These are phyloP conservation scores for Catotricha subobsoleta DNA, from an alignment of 2,888 invertebrate species.

Conservation along the genomic window DNA sequence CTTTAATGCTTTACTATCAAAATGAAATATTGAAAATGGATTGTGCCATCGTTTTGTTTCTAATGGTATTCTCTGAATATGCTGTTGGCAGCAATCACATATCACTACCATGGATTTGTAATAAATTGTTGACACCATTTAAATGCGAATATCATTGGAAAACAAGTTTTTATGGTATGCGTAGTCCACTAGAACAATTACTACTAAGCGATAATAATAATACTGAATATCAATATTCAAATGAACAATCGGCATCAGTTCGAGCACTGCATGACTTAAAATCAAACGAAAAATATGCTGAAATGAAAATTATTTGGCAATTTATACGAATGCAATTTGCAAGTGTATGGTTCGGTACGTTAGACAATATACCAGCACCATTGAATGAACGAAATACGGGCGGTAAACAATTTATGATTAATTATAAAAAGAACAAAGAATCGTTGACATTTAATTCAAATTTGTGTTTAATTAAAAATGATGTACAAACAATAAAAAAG, in stretches of 20 bases:
- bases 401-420: neutral
- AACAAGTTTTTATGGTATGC: slow-evolving; percentile 1
- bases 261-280: neutral
- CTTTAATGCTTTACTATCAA: slow-evolving; percentile 18
- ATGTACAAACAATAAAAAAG: slow-evolving; percentile 18
- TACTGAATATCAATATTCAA: neutral
- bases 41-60: slow-evolving; percentile 19
- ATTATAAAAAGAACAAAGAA: slow-evolving; percentile 1
- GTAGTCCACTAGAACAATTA: neutral
- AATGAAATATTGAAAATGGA: slow-evolving; percentile 19
- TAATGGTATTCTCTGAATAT: slow-evolving; percentile 17
- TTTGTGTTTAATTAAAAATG: slow-evolving; percentile 16
- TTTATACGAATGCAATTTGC: slow-evolving; percentile 13
- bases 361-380: slow-evolving; percentile 8
- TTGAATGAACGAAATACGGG: slow-evolving; percentile 1
- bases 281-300: neutral
- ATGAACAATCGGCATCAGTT: slow-evolving; percentile 1
- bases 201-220: neutral
- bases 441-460: slow-evolving; percentile 16
- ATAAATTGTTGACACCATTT: slow-evolving; percentile 17
- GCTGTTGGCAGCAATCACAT: slow-evolving; percentile 10
- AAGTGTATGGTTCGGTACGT: slow-evolving; percentile 12
- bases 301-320: slow-evolving; percentile 7
- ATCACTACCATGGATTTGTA: slow-evolving; percentile 15
- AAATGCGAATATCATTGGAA: slow-evolving; percentile 13